Percentiles rank a stretch among this genome's conserved stretches.
These are phyloP conservation scores for Babyrousa celebensis DNA, from an alignment of 2,797 vertebrate genomes.

Conservation along the genomic window DNA sequence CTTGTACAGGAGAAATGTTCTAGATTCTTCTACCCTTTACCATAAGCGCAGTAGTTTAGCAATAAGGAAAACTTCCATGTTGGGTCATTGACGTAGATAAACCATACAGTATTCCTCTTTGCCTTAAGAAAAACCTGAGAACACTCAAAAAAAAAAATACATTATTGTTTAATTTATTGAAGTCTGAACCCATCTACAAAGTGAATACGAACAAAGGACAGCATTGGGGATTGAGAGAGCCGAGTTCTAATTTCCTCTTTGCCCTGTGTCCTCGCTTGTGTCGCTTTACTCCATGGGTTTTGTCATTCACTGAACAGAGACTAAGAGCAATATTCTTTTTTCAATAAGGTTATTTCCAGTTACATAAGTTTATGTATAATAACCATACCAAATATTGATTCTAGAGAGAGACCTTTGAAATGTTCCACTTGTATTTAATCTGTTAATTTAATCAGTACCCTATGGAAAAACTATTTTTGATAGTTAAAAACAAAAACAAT, in stretches of 20 bases:
- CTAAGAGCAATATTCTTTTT: background rate
- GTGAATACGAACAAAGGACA: background rate
- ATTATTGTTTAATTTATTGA: slow-evolving; percentile 18
- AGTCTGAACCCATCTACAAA: background rate
- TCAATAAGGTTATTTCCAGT: background rate
- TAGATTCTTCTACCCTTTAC: background rate
- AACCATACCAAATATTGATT: background rate
- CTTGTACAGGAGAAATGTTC: background rate
- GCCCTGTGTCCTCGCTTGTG: background rate
- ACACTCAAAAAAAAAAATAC: background rate
- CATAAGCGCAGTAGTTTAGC: background rate
- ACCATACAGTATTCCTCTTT: background rate
- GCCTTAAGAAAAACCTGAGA: background rate
- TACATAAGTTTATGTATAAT: background rate
- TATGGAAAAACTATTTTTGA: background rate
- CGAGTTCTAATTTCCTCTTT: background rate
- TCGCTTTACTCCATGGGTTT: background rate
- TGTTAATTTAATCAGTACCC: background rate
- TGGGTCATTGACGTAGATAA: background rate
- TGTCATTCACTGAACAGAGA: background rate
- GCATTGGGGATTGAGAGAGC: no score
- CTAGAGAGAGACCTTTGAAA: background rate
- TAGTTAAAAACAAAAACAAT: slow-evolving; percentile 40
- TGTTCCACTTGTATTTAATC: background rate
- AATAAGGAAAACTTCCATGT: background rate